A percentile compares a stretch with the other conserved stretches of the same genome.
Evolutionary conservation across 2,888 invertebrate genomes (phyloP).

Genomic region (Clitarchus hookeri): DNA sequence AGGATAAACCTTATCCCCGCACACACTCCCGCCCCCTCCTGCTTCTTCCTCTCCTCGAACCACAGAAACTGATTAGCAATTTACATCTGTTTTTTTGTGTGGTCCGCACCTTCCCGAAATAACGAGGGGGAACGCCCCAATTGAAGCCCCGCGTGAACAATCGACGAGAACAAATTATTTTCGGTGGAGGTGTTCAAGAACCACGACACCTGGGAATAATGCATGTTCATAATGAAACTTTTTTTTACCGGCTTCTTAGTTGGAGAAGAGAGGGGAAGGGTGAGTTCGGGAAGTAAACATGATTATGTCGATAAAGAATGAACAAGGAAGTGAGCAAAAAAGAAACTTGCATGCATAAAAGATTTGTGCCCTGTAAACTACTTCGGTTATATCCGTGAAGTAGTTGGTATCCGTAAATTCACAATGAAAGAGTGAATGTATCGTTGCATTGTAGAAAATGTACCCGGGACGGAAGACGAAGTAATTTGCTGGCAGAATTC

Average conservation of each 20-base stretch:
- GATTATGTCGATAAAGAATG: background rate
- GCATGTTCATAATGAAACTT: background rate
- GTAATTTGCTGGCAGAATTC: too few relatives aligned
- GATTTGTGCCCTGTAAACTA: background rate
- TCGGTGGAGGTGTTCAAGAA: background rate
- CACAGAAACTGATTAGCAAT: conserved; percentile 2
- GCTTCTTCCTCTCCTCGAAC: background rate
- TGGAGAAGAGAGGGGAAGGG: background rate
- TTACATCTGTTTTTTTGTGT: background rate
- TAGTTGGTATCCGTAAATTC: background rate
- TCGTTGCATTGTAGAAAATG: too few relatives aligned
- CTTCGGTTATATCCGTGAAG: background rate
- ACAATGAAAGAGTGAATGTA: background rate
- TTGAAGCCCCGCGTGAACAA: background rate
- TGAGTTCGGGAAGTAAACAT: background rate
- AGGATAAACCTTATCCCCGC: background rate
- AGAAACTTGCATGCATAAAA: background rate
- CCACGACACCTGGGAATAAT: background rate
- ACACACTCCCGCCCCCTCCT: too few relatives aligned
- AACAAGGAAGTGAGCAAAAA: background rate
- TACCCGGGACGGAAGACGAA: too few relatives aligned
- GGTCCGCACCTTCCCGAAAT: background rate
- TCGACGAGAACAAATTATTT: conserved; percentile 14
- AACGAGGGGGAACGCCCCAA: background rate
- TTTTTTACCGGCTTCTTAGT: background rate